Evolutionary conservation across 2,888 invertebrate species (phyloP), one percentile per base, ranked within the genome.

Genomic region (Ormyrus pomaceus): DNA sequence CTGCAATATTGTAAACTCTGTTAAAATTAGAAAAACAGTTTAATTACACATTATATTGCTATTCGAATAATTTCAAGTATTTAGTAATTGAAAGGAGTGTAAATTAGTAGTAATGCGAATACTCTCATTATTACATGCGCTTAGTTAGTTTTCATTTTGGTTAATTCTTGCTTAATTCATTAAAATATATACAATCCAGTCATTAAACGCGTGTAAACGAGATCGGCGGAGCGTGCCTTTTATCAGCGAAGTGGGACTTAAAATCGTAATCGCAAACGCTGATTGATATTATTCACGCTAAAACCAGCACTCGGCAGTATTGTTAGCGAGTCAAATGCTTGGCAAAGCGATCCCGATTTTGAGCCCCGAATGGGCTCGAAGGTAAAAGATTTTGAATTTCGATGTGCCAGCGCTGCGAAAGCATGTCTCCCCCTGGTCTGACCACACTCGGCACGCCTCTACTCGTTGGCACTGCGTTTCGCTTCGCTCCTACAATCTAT

Each of bases 221-320:
- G 34, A 34, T 34, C 34, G 34, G 2, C 34, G 2, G 34, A 34
- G 3, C 34, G 34, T 34, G 2, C 34, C 34, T 34, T 34, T 34
- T 34, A 34, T 2, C 34, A 34, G 34, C 34, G 34, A 34, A 34
- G 34, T 34, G 34, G 34, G 34, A 34, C 19, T 55, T 64, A 53
- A 73, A 65, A 50, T 19, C 13, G 34, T 19, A 45, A 19, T 34
- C 0, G 11, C 11, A 46, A 2, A 55, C 46, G 5, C 68, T 79
- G 66, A 79, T 73, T 55, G 73, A 79, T 69, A 73, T 79, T 73
- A 73, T 79, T 79, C 73, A 68, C 56, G 10, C 48, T 11, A 79
- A 65, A 71, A 73, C 73, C 62, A 58, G 53, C 45, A 58, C 46
- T 58, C 50, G n/a, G 48, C n/a, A 68, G 72, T 66, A 72, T 66